Percentiles rank a stretch among this genome's conserved stretches.
phyloP scores from a whole-genome alignment of 92 coral and sea anemone genomes.

The Umimayanthus chanpuru region DNA sequence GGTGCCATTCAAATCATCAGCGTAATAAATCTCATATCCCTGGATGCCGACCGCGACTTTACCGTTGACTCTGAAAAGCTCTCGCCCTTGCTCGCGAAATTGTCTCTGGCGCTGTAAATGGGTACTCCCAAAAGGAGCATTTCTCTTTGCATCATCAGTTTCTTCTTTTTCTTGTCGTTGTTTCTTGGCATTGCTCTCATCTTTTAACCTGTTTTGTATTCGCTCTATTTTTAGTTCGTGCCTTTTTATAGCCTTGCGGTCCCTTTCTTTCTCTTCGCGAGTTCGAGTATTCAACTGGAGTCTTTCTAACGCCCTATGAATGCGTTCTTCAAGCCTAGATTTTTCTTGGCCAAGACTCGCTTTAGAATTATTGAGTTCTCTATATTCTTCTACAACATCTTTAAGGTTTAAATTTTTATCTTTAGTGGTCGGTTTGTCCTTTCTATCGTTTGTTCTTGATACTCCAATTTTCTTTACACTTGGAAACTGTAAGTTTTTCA shows the following conservation, averaged over 20 bases:
- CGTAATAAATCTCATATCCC: slow-evolving; percentile 24
- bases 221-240: slow-evolving; percentile 19
- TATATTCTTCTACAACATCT: slow-evolving; percentile 11
- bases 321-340: slow-evolving; percentile 25
- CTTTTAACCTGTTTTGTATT: slow-evolving; percentile 8
- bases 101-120: slow-evolving; percentile 8
- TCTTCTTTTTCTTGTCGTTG: background rate
- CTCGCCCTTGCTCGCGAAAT: slow-evolving; percentile 25
- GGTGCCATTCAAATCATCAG: background rate
- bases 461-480: background rate
- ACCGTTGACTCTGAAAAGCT: slow-evolving; percentile 30
- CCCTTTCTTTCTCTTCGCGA: slow-evolving; percentile 25
- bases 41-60: slow-evolving; percentile 16
- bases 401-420: background rate
- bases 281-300: slow-evolving; percentile 38
- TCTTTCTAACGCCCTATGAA: slow-evolving; percentile 10
- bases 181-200: background rate
- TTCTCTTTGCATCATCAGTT: background rate
- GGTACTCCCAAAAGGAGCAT: slow-evolving; percentile 10
- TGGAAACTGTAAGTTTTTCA: slow-evolving; percentile 1
- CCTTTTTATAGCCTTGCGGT: slow-evolving; percentile 32
- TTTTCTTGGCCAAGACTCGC: slow-evolving; percentile 10
- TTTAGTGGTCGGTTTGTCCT: background rate
- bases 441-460: background rate
- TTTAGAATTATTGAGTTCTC: background rate